phyloP scores from a whole-genome alignment of 1,140 invertebrate species.

The Pseudobourletiella spinata region DNA sequence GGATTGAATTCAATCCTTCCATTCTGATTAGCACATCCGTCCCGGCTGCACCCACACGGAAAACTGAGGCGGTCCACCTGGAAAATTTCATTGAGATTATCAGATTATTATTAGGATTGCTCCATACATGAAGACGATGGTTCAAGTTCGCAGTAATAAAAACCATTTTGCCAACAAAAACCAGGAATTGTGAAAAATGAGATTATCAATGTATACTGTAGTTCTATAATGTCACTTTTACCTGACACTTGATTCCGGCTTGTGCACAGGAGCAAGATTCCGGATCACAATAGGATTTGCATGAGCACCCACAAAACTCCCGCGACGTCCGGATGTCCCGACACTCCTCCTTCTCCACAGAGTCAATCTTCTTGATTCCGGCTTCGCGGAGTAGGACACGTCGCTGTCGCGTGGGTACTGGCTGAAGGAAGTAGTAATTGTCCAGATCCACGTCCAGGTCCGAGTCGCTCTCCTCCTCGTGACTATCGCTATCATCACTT shows the following conservation, averaged over 20 bases:
- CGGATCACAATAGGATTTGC: constrained; percentile 86
- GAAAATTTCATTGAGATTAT: too few relatives aligned
- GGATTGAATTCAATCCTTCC: constrained; percentile 96
- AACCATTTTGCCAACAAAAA: too few relatives aligned
- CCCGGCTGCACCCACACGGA: constrained; percentile 89
- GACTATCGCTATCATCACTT: constrained; percentile 40
- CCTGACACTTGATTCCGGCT: constrained; percentile 92
- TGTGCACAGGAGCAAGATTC: constrained; percentile 88
- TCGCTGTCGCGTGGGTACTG: constrained; percentile 83
- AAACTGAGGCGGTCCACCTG: constrained; percentile 87
- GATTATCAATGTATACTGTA: too few relatives aligned
- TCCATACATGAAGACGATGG: too few relatives aligned
- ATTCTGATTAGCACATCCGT: constrained; percentile 84
- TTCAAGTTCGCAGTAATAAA: too few relatives aligned
- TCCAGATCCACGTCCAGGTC: constrained; percentile 79
- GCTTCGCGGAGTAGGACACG: constrained; percentile 73
- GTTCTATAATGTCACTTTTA: constrained; percentile 38
- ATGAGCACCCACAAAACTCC: constrained; percentile 91
- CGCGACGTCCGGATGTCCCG: constrained; percentile 81
- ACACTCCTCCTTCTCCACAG: constrained; percentile 88
- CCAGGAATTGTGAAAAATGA: too few relatives aligned
- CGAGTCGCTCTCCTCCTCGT: constrained; percentile 48
- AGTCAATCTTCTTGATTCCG: constrained; percentile 88
- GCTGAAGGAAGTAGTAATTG: constrained; percentile 82
- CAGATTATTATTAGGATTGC: too few relatives aligned